Percentiles rank a stretch among this genome's conserved stretches.
phyloP scores from a whole-genome alignment of 2,113 vertebrate genomes.

The Tringa solitaria region DNA sequence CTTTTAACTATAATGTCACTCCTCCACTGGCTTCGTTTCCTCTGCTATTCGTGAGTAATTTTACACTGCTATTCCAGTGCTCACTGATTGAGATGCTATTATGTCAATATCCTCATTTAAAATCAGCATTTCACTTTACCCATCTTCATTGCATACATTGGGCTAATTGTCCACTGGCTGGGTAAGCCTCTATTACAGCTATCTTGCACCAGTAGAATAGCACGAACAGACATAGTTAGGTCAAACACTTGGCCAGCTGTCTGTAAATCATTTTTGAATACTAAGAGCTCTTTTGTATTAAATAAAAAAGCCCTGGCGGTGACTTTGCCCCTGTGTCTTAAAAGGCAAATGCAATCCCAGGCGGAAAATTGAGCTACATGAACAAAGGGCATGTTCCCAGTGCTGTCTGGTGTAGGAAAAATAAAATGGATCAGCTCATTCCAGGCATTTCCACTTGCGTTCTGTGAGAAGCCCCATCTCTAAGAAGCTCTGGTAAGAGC shows the following conservation, averaged over 20 bases:
- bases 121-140: slow-evolving; percentile 53
- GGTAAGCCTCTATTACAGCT: slow-evolving; percentile 40
- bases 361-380: not conserved
- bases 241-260: slow-evolving; percentile 62
- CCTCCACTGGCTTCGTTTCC: slow-evolving; percentile 20
- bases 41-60: slow-evolving; percentile 27
- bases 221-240: not conserved
- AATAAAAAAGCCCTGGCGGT: slow-evolving; percentile 46
- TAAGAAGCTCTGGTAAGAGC: slow-evolving; percentile 2
- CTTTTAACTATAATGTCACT: slow-evolving; percentile 10
- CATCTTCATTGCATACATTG: slow-evolving; percentile 27
- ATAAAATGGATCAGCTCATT: slow-evolving; percentile 20
- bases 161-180: slow-evolving; percentile 54
- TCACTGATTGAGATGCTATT: slow-evolving; percentile 53
- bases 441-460: not conserved
- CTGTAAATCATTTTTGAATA: slow-evolving; percentile 57
- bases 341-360: slow-evolving; percentile 46
- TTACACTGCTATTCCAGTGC: slow-evolving; percentile 31
- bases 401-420: slow-evolving; percentile 20
- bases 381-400: slow-evolving; percentile 16
- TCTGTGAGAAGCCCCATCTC: not conserved
- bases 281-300: slow-evolving; percentile 55
- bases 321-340: slow-evolving; percentile 54
- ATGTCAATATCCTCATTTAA: slow-evolving; percentile 63
- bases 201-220: slow-evolving; percentile 19